Conservation (phyloP, 30 jellyfish, hydroid and myxozoan species). For the Morbakka virulenta region DNA sequence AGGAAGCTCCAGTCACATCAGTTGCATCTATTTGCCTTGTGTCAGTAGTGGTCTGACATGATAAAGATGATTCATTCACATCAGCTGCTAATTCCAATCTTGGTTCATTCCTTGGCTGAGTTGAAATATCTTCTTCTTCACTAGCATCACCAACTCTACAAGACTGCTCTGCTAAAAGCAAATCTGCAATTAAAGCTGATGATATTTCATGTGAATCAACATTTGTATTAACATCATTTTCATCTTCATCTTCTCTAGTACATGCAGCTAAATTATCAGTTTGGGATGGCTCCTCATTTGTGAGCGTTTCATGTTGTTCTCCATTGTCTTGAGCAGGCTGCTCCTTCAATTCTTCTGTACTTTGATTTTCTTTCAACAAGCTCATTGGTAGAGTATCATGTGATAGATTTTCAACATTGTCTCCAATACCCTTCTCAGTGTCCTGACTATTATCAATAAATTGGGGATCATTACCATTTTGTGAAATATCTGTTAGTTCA, state of each 20-base stretch:
- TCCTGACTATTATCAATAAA: neutral
- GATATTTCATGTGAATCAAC: neutral
- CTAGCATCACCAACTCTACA: slow-evolving; percentile 23
- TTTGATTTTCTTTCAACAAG: neutral
- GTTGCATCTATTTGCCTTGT: neutral
- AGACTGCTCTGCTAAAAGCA: neutral
- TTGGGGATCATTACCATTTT: neutral
- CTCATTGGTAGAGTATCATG: neutral
- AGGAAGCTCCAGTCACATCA: neutral
- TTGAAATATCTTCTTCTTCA: neutral
- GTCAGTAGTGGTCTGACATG: neutral
- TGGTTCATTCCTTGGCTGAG: neutral
- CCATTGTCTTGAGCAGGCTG: neutral
- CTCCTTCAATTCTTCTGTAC: neutral
- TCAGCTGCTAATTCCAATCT: neutral
- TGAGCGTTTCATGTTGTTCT: neutral
- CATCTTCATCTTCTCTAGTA: neutral
- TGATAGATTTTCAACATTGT: neutral
- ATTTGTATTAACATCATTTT: too few relatives aligned
- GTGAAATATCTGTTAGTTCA: neutral
- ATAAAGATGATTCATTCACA: neutral
- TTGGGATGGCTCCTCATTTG: neutral
- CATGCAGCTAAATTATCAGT: neutral
- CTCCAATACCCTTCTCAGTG: neutral
- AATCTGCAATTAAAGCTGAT: slow-evolving; percentile 43